phyloP scores from a whole-genome alignment of 2,888 invertebrate genomes.

The Monochamus alternatus region DNA sequence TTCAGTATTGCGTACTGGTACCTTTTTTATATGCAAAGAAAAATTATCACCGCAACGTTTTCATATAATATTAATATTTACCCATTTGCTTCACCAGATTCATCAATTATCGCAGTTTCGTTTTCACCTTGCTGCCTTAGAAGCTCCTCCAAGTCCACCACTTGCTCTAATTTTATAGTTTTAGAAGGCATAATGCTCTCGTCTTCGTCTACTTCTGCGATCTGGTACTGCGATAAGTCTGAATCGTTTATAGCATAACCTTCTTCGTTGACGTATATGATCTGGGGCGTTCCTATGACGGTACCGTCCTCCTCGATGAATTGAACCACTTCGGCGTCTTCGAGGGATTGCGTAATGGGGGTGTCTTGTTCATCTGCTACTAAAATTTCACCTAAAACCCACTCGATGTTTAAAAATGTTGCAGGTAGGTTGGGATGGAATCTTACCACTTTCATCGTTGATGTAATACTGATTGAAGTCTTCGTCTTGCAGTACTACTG shows the following conservation, averaged over 20 bases:
- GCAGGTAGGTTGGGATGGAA: background rate
- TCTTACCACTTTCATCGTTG: conserved; percentile 52
- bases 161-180: conserved; percentile 47
- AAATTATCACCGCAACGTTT: too few species aligned
- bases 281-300: conserved; percentile 44
- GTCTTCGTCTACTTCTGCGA: conserved; percentile 30
- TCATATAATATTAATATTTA: background rate
- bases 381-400: conserved; percentile 45
- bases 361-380: conserved; percentile 44
- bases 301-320: conserved; percentile 50
- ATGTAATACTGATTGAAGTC: conserved; percentile 55
- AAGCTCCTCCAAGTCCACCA: conserved; percentile 43
- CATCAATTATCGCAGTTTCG: conserved; percentile 13
- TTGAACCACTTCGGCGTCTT: conserved; percentile 47
- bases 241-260: conserved; percentile 45
- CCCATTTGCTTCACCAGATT: conserved; percentile 10
- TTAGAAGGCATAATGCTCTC: conserved; percentile 28
- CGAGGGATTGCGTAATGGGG: conserved; percentile 35
- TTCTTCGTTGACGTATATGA: conserved; percentile 51
- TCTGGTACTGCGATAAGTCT: conserved; percentile 48
- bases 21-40: conserved; percentile 20
- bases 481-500: conserved; percentile 53
- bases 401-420: too few species aligned
- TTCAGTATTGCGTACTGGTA: conserved; percentile 53
- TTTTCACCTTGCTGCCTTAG: conserved; percentile 39